phyloP scores from a whole-genome alignment of 2,113 vertebrate species.

The Panthera tigris region DNA sequence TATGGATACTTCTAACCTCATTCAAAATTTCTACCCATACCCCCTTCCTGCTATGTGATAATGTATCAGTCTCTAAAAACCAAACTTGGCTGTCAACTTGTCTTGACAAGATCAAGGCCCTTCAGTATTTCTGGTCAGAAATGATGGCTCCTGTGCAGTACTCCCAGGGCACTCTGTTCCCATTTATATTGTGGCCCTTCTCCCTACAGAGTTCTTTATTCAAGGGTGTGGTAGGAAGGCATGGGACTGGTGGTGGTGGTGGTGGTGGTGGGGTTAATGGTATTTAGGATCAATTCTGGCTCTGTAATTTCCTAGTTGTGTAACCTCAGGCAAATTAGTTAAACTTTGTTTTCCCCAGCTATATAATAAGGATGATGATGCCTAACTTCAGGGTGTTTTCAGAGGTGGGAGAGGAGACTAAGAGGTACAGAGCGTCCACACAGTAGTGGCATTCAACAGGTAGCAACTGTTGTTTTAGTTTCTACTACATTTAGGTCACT shows the following conservation, averaged over 20 bases:
- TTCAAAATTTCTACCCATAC: neutral
- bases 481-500: neutral
- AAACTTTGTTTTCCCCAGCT: neutral
- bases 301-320: neutral
- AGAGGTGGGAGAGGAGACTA: neutral
- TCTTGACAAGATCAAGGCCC: neutral
- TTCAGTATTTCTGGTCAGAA: neutral
- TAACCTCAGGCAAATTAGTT: neutral
- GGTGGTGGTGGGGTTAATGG: neutral
- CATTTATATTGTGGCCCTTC: neutral
- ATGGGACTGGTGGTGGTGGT: neutral
- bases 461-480: neutral
- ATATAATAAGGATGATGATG: neutral
- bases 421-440: neutral
- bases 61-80: neutral
- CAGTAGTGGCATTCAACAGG: neutral
- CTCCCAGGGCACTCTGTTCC: neutral
- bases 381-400: neutral
- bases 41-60: neutral
- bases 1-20: accelerated
- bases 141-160: neutral
- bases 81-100: neutral
- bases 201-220: neutral
- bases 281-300: neutral
- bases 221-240: neutral